Base-by-base conservation (phyloP, 2,888 invertebrate genomes). In the Thera obeliscata region DNA sequence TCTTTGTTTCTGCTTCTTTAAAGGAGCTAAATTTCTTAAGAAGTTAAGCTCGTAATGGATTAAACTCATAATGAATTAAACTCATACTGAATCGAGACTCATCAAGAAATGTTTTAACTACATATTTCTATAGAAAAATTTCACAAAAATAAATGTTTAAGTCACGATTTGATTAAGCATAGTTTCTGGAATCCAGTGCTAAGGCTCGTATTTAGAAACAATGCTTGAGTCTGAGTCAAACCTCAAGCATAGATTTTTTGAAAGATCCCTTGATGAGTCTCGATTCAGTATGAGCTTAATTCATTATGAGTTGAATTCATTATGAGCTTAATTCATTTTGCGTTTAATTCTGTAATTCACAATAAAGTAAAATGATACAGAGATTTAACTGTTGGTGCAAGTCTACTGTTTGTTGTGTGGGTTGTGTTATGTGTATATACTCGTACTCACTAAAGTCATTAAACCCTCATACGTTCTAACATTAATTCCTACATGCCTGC, bases 381-480 rank as follows among this genome's bases (percentile, higher is more conserved):
- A 61, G 22, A 33, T 61, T 58, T 56, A 22, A 56, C 41, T 49
- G 6, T 48, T 61, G 46, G 55, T 59, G 36, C 54, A 58, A n/a
- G 6, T 58, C 48, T n/a, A 8, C 50, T 36, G 59, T 72, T 70
- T 69, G 71, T 60, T 65, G 73, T 87, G 89, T 90, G 89, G 88
- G 82, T 85, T 88, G 90, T 90, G 90, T 90, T 85, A 80, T 90
- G 89, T 90, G 88, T 89, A 83, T 72, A 83, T 84, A 81, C 75
- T 66, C 68, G 69, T 84, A 81, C 75, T 66, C 68, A 69, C 70
- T 76, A 69, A 76, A 56, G 8, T 43, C 41, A 72, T 64, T 59
- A 71, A 71, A 74, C 76, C 63, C 70, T 71, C 75, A 71, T 63
- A 70, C 68, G 48, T 72, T 77, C 78, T 87, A 87, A 88, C 88